These are phyloP conservation scores for Ctenicera cuprea DNA, from an alignment of 2,888 invertebrate species.

Conservation along the genomic window DNA sequence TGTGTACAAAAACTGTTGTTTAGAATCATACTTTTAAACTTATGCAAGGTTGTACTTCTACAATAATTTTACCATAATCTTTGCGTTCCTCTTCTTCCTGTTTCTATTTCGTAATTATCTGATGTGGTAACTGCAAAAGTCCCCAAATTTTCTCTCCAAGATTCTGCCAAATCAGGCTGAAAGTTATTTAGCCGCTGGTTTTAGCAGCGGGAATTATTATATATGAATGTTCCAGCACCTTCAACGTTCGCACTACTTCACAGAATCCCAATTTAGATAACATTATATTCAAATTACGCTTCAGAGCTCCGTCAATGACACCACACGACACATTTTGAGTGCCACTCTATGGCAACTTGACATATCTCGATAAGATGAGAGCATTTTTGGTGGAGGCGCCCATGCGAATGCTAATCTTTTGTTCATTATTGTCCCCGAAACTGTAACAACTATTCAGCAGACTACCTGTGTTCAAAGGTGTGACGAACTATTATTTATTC, in stretches of 20 bases:
- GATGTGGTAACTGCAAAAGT: neutral
- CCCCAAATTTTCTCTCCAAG: neutral
- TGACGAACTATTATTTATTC: constrained; percentile 62
- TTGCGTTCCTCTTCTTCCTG: too few species aligned
- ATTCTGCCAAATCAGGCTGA: constrained; percentile 30
- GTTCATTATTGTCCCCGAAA: constrained; percentile 44
- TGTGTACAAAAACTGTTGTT: too few species aligned
- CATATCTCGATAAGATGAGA: constrained; percentile 68
- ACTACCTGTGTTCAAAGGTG: constrained; percentile 59
- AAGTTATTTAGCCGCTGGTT: constrained; percentile 27
- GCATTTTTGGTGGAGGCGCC: constrained; percentile 54
- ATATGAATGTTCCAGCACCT: constrained; percentile 39
- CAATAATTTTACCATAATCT: too few species aligned
- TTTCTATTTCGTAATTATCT: neutral
- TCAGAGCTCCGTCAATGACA: constrained; percentile 61
- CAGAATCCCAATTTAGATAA: constrained; percentile 63
- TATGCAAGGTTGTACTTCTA: too few species aligned
- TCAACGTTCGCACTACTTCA: constrained; percentile 50
- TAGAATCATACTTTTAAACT: too few species aligned
- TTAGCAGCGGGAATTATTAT: constrained; percentile 28
- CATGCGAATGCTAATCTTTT: constrained; percentile 50
- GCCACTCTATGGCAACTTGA: constrained; percentile 68
- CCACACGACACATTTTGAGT: constrained; percentile 66
- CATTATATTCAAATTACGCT: constrained; percentile 65
- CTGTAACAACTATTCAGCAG: constrained; percentile 49